These are phyloP conservation scores for Drosophila kokeensis DNA, from an alignment of 2,888 invertebrate species.

Conservation along the genomic window DNA sequence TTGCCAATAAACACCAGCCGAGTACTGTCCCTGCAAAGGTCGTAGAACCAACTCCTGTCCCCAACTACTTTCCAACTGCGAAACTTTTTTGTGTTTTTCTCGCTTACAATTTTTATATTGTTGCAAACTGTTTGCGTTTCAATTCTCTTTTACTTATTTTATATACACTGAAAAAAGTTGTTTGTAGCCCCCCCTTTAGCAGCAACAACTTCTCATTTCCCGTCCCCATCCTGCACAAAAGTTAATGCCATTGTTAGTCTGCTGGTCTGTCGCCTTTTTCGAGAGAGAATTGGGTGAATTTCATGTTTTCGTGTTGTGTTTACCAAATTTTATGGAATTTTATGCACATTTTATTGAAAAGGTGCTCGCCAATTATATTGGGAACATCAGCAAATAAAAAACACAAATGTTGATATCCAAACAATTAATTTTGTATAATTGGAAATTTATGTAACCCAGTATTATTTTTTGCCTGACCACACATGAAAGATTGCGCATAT, in stretches of 20 bases:
- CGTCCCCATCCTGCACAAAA: slow-evolving; percentile 4
- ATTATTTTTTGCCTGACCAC: slow-evolving; percentile 23
- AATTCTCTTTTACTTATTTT: slow-evolving; percentile 77
- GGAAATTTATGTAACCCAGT: slow-evolving; percentile 4
- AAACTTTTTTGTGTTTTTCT: slow-evolving; percentile 39
- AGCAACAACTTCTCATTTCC: slow-evolving; percentile 2
- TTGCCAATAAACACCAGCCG: slow-evolving; percentile 71
- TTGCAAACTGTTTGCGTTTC: slow-evolving; percentile 78
- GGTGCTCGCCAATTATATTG: slow-evolving; percentile 54
- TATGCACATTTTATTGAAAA: slow-evolving; percentile 68
- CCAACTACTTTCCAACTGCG: slow-evolving; percentile 2
- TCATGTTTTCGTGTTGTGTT: slow-evolving; percentile 47
- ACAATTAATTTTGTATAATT: background rate
- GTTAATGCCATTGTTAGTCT: slow-evolving; percentile 36
- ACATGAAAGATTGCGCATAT: slow-evolving; percentile 49
- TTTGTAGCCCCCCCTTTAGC: slow-evolving; percentile 47
- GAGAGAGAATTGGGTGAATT: slow-evolving; percentile 2
- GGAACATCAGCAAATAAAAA: slow-evolving; percentile 37
- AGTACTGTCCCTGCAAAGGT: slow-evolving; percentile 44
- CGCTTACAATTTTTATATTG: slow-evolving; percentile 74
- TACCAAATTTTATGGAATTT: slow-evolving; percentile 71
- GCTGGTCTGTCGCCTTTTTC: slow-evolving; percentile 25
- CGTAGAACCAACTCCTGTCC: slow-evolving; percentile 12
- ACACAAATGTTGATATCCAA: slow-evolving; percentile 8
- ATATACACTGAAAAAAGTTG: slow-evolving; percentile 44